Evolutionary conservation across 2,113 vertebrate species (phyloP), one percentile per base, ranked within the genome.

Genomic region (Eclectus roratus): DNA sequence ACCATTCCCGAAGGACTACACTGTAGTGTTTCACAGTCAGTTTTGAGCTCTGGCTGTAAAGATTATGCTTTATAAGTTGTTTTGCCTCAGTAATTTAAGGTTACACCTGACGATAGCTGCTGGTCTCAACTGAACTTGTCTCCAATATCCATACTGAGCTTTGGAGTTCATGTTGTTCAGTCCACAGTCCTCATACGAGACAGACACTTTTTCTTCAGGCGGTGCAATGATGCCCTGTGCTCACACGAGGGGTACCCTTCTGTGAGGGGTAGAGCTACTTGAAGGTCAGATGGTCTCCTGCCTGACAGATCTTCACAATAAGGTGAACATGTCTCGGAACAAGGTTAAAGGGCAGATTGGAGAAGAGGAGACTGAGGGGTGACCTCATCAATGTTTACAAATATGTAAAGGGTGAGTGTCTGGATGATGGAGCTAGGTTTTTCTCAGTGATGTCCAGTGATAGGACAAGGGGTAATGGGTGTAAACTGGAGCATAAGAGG

Each of bases 101-200:
- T 85, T 37, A 28, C 46, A 27, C 12, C 7, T 49, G 17, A 25
- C 27, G 46, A n/a, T 52, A 58, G 35, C 29, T 68, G 46, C 41
- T 31, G 10, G 8, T 37, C 49, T 61, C 35, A 53, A 35, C 78
- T 50, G 49, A 86, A 27, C 60, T 55, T 60, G 19, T 73, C 50
- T 90, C 44, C 50, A 85, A 43, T 80, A n/a, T 60, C 49, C 33
- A 2, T 29, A 7, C 25, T 41, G 58, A 83, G 33, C 23, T 43
- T 91, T n/a, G 24, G 44, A 47, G 29, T 55, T 83, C 33, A 24
- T 28, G 20, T 37, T 64, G 37, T 24, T 72, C 35, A 33, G 35
- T n/a, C 39, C 16, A 7, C 1, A 1, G n/a, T 52, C 31, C 58
- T 84, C 8, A 2, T 20, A 24, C 0, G 0, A 61, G 47, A 28